Evolutionary conservation across 92 coral and sea anemone species (phyloP), one percentile per base, ranked within the genome.

Genomic region (Paramuricea clavata): DNA sequence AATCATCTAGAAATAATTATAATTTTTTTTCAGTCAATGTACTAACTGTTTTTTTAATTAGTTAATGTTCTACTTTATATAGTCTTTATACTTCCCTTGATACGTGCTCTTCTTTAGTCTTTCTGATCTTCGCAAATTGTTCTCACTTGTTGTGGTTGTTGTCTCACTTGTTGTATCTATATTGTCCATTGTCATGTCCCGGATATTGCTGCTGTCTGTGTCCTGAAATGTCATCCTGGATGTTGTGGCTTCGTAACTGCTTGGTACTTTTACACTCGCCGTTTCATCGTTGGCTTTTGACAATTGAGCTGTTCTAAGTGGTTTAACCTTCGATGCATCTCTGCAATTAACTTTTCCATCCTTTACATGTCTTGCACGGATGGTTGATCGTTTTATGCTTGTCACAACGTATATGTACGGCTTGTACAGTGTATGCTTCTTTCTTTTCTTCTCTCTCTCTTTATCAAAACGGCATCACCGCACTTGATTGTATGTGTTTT

Each of bases 351-450:
- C 81, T 47, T 90, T 85, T 10, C 90, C 90, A 73, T 86, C 90
- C 11, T 49, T 71, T 17, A 90, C 27, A 47, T 90, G 81, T 68
- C 90, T 80, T 5, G 93, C 90, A 57, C 76, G 62, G 87, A 90
- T 86, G 3, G 93, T 90, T 5, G 93, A 90, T 56, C 93, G 76
- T 47, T 79, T 86, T 2, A 86, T 25, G 32, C 74, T n/a, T 22
- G 93, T 90, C 34, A 73, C 72, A 0, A 90, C 13, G 69, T 90
- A 90, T 32, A 90, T 86, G 84, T 90, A 77, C 64, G 90, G 93
- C 64, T 90, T 87, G 30, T 50, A 90, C 25, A 90, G 90, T 80
- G 93, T 86, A 76, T 90, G 65, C 22, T 52, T 79, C 61, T 59
- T 78, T 43, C 81, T 50, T 33, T 85, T 85, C 42, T 16, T 73